A percentile compares a stretch with the other conserved stretches of the same genome.
These are phyloP conservation scores for Perca fluviatilis DNA, from an alignment of 2,113 vertebrate genomes.

Conservation along the genomic window DNA sequence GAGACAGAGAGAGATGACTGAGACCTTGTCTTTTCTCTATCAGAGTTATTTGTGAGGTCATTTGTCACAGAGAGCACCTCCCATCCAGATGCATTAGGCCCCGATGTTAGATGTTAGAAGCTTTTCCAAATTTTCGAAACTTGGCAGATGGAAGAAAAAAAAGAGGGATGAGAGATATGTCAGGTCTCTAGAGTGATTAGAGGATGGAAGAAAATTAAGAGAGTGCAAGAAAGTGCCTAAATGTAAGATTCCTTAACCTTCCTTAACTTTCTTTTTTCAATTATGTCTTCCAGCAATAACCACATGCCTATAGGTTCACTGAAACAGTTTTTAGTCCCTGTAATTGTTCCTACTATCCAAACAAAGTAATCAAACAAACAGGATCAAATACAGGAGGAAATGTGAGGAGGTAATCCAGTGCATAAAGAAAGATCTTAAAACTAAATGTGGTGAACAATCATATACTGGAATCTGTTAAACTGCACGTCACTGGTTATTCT, in stretches of 20 bases:
- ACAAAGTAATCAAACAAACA: too few species aligned
- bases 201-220: slow-evolving; percentile 12
- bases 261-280: neutral
- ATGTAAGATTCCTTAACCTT: neutral
- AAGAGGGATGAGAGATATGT: neutral
- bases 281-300: neutral
- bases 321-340: neutral
- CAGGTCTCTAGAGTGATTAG: slow-evolving; percentile 7
- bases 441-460: neutral
- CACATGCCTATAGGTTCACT: neutral
- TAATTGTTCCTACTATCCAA: neutral
- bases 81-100: slow-evolving; percentile 55
- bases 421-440: neutral
- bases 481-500: neutral
- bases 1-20: slow-evolving; percentile 35
- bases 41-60: slow-evolving; percentile 56
- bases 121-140: slow-evolving; percentile 32
- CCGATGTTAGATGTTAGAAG: slow-evolving; percentile 39
- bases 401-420: neutral
- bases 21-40: slow-evolving; percentile 44
- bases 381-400: neutral
- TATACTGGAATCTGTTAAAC: neutral
- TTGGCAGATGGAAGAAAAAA: slow-evolving; percentile 25
- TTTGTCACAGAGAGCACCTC: slow-evolving; percentile 59
- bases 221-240: neutral